These are phyloP conservation scores for Peromyscus nudipes DNA, from an alignment of 2,797 vertebrate species.

Conservation along the genomic window DNA sequence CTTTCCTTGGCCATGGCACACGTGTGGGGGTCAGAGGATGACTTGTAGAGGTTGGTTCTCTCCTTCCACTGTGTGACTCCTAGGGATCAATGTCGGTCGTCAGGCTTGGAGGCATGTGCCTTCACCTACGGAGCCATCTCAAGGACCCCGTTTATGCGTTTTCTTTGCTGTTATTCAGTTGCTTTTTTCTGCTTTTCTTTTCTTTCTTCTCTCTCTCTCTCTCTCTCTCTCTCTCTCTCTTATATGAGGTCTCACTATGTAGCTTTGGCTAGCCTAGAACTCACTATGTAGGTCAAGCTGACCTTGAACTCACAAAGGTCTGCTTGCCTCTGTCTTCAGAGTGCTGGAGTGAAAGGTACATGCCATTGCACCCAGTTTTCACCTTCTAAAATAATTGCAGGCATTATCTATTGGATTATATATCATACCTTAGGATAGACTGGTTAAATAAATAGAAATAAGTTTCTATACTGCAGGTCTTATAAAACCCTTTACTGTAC, in stretches of 20 bases:
- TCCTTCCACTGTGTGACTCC: background rate
- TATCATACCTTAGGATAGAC: background rate
- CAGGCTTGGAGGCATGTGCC: background rate
- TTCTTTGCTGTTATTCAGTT: background rate
- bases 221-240: too few relatives aligned
- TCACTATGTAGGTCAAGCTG: background rate
- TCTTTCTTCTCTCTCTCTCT: background rate
- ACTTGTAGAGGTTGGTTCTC: background rate
- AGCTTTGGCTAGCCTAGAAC: background rate
- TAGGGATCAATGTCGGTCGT: background rate
- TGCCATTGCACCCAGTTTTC: accelerated
- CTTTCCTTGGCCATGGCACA: background rate
- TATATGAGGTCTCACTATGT: background rate
- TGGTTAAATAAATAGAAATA: conserved; percentile 1
- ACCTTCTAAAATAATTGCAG: conserved; percentile 47
- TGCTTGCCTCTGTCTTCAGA: background rate
- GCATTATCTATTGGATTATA: background rate
- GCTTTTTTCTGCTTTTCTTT: background rate
- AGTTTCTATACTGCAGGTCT: background rate
- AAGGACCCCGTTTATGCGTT: background rate
- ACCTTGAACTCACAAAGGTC: background rate
- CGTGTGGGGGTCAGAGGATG: background rate
- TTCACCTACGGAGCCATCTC: background rate
- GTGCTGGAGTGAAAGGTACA: accelerated
- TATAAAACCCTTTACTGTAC: background rate